Conservation (phyloP, 2,888 invertebrate species). For the Hecatera dysodea region DNA sequence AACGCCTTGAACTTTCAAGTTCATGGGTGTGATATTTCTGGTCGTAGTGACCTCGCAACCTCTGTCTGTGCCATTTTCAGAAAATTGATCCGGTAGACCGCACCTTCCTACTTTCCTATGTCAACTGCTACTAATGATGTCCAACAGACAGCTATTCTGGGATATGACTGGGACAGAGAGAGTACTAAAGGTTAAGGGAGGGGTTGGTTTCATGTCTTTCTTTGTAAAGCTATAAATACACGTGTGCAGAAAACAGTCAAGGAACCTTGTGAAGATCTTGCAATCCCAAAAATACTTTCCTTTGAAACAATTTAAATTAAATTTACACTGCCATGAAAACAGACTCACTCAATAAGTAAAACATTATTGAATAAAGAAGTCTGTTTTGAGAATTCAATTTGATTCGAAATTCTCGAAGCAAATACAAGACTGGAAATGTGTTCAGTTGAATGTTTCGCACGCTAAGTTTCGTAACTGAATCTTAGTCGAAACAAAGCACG, state of each 20-base stretch:
- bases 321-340: background rate
- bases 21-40: conserved; percentile 61
- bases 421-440: conserved; percentile 14
- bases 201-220: conserved; percentile 29
- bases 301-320: conserved; percentile 11
- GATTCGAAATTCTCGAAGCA: background rate
- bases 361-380: background rate
- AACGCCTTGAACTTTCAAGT: conserved; percentile 55
- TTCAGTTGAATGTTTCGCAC: conserved; percentile 43
- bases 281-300: too few species aligned
- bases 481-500: conserved; percentile 51
- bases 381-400: conserved; percentile 21
- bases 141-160: conserved; percentile 57
- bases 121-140: conserved; percentile 66
- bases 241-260: conserved; percentile 6
- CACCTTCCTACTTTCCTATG: conserved; percentile 77
- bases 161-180: conserved; percentile 33
- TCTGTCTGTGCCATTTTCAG: conserved; percentile 79
- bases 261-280: background rate
- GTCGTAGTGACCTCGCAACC: conserved; percentile 77
- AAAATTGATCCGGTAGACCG: conserved; percentile 73
- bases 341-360: background rate
- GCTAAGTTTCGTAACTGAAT: conserved; percentile 47
- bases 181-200: conserved; percentile 41
- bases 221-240: conserved; percentile 58